phyloP scores from a whole-genome alignment of 2,888 invertebrate species.

The Synergus umbraculus region DNA sequence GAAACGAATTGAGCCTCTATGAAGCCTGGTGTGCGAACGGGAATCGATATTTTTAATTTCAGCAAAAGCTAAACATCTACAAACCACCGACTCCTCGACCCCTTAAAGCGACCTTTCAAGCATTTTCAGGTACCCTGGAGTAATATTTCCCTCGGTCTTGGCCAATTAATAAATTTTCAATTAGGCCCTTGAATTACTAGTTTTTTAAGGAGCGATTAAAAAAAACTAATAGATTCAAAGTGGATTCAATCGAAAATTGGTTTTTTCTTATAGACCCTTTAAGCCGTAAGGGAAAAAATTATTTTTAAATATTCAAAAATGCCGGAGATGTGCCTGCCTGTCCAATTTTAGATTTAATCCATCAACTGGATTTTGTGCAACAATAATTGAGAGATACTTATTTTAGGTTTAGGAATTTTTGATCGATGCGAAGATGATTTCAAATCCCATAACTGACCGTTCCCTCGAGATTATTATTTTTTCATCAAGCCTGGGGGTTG shows the following conservation, averaged over 20 bases:
- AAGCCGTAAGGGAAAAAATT: too few relatives aligned
- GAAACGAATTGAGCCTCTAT: slow-evolving; percentile 76
- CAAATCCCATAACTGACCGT: slow-evolving; percentile 71
- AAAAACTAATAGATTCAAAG: background rate
- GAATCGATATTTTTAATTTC: slow-evolving; percentile 78
- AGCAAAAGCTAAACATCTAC: slow-evolving; percentile 76
- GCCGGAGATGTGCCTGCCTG: too few relatives aligned
- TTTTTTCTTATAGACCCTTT: too few relatives aligned
- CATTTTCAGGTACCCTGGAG: background rate
- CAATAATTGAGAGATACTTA: background rate
- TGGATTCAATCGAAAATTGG: background rate
- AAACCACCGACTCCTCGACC: slow-evolving; percentile 52
- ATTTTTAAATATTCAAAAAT: background rate
- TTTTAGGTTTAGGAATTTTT: background rate
- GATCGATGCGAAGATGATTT: slow-evolving; percentile 62
- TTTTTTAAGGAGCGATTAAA: background rate
- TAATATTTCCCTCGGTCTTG: background rate
- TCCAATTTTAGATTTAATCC: background rate
- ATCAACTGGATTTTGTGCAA: background rate
- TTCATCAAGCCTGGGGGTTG: slow-evolving; percentile 69
- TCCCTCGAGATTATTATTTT: slow-evolving; percentile 76
- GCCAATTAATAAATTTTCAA: background rate
- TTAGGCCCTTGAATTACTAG: background rate
- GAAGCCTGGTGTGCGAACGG: slow-evolving; percentile 74
- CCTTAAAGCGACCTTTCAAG: background rate